Conservation (phyloP, 2,797 vertebrate species). For the Cirrhinus molitorella region DNA sequence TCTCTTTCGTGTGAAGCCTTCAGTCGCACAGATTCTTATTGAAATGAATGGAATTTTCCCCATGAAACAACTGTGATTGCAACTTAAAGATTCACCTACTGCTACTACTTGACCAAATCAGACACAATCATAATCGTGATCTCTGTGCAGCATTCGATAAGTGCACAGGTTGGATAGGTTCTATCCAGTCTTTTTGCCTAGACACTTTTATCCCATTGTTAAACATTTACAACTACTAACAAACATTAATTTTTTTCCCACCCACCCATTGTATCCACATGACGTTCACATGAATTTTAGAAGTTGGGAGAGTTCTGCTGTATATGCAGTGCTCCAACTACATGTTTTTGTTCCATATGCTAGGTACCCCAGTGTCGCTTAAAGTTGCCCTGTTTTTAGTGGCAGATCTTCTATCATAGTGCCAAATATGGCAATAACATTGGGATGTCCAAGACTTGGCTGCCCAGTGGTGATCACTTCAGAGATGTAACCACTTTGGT, state of each 20-base stretch:
- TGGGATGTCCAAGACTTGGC: too few relatives aligned
- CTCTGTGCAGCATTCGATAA: neutral
- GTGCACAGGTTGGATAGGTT: neutral
- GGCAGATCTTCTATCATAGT: neutral
- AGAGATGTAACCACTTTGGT: neutral
- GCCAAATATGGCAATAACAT: too few relatives aligned
- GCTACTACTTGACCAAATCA: neutral
- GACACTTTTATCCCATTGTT: neutral
- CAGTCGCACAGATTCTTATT: neutral
- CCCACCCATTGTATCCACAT: neutral
- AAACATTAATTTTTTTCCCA: neutral
- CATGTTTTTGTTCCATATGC: too few relatives aligned
- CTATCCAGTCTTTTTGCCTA: neutral
- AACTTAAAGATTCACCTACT: neutral
- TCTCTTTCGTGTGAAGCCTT: neutral
- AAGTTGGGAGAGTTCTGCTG: neutral
- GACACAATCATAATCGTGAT: neutral
- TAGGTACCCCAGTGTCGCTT: too few relatives aligned
- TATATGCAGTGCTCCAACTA: neutral
- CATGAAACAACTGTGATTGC: neutral
- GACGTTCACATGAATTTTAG: neutral
- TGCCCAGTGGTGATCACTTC: neutral
- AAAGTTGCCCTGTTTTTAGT: too few relatives aligned
- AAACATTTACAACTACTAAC: neutral
- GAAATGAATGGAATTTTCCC: neutral